These are phyloP conservation scores for Tinea semifulvella DNA, from an alignment of 2,888 invertebrate species.

Conservation along the genomic window DNA sequence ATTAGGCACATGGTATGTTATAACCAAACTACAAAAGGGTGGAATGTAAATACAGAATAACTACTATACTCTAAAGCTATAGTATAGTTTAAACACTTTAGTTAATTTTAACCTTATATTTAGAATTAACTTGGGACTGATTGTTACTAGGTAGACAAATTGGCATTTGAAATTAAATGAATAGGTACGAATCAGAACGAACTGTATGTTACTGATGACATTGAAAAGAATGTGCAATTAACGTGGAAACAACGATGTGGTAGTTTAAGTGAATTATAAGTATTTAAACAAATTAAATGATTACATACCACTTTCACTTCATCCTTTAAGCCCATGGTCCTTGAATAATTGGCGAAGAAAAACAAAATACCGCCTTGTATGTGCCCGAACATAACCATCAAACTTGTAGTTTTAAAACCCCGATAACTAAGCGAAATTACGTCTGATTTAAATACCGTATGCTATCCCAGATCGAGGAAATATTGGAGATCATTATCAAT, in stretches of 20 bases:
- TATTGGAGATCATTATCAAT: not conserved
- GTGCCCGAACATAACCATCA: conserved; percentile 5
- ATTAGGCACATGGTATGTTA: not conserved
- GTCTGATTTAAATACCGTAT: not conserved
- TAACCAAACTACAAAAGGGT: no score
- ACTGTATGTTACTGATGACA: no score
- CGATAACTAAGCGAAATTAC: conserved; percentile 5
- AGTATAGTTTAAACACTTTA: no score
- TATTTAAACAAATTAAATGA: not conserved
- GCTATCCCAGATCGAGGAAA: not conserved
- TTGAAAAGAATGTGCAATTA: not conserved
- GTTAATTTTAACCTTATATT: no score
- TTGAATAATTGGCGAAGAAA: not conserved
- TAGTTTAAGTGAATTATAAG: not conserved
- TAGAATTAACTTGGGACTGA: no score
- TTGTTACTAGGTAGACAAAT: no score
- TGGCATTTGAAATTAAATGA: no score
- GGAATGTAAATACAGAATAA: no score
- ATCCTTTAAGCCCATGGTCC: not conserved
- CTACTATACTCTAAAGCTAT: no score
- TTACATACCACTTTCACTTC: conserved; percentile 10
- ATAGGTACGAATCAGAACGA: no score
- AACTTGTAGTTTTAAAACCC: not conserved
- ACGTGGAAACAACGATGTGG: not conserved
- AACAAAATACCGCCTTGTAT: not conserved